Base-by-base conservation (phyloP, 2,797 vertebrate genomes). In the Coendou prehensilis region DNA sequence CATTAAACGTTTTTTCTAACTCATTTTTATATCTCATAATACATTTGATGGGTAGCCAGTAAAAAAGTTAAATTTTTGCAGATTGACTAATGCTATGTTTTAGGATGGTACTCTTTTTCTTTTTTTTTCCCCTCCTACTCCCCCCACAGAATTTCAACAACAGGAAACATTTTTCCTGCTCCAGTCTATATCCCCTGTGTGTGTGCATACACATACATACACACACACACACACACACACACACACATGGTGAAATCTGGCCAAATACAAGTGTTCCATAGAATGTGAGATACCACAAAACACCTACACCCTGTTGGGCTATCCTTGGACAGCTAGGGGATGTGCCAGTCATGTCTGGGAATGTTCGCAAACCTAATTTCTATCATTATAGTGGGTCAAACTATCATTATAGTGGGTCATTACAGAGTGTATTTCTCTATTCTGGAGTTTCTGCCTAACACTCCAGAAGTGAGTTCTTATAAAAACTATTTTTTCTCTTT, bases 301-400 rank as follows among this genome's bases (percentile, higher is more conserved):
- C 64, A 64, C 47, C 85, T 87, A 84, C 45, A 63, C 63, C 86
- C 71, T 57, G 45, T 22, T 84, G 45, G 84, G 78, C 47, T 47
- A 37, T 91, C 95, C 61, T 56, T 73, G 86, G 37, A 92, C 23
- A 78, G 76, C 26, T 5, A 93, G 52, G 50, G 75, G 52, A 93
- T 81, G 67, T 41, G 9, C 63, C 71, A 78, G 56, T 18, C 71
- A 63, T 17, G 61, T 81, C 17, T 76, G 63, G 57, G 94, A 94
- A 83, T 71, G 63, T 91, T 86, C 93, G 87, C 75, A 92, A 91
- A 96, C 94, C 87, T 94, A 93, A 95, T 87, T 97, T 97, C 86
- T 69, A 86, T 69, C 78, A 81, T 37, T 76, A 41, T 79, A 82
- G 69, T 84, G 96, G 92, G 75, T 95, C 95, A 95, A 92, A 71